Percentiles rank a stretch among this genome's conserved stretches.
These are phyloP conservation scores for Acanthurus lineatus DNA, from an alignment of 2,797 vertebrate species.

Conservation along the genomic window DNA sequence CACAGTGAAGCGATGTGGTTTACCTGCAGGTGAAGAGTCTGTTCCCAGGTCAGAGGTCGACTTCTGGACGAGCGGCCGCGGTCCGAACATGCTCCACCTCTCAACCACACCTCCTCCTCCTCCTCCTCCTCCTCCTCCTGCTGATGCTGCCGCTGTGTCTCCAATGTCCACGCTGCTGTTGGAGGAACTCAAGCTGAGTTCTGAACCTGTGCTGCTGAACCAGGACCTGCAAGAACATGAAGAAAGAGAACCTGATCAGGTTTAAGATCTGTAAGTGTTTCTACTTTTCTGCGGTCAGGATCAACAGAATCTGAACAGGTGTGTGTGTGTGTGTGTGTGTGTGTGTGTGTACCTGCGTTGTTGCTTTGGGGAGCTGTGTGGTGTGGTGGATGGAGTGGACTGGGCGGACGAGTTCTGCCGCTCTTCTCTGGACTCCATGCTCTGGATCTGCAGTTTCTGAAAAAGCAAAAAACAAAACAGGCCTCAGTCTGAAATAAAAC, in stretches of 20 bases:
- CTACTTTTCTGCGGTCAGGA: neutral
- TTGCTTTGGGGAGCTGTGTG: constrained; percentile 84
- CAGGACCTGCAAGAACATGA: constrained; percentile 74
- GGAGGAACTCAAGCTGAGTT: constrained; percentile 80
- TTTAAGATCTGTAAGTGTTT: neutral
- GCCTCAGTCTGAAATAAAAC: neutral
- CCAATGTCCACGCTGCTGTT: constrained; percentile 66
- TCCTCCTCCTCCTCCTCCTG: neutral
- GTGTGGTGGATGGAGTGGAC: constrained; percentile 85
- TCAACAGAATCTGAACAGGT: no score
- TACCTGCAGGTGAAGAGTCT: constrained; percentile 69
- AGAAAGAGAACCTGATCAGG: neutral
- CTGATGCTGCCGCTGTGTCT: no score
- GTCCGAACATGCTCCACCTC: constrained; percentile 82
- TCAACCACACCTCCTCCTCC: constrained; percentile 69
- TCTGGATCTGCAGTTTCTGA: constrained; percentile 87
- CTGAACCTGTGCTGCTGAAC: constrained; percentile 83
- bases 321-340: constrained; percentile 10
- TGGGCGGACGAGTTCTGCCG: constrained; percentile 79
- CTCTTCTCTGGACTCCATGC: constrained; percentile 80
- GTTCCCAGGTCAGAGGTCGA: constrained; percentile 81
- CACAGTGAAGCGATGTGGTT: neutral
- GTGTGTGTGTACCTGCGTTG: constrained; percentile 77
- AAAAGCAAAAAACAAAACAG: constrained; percentile 4
- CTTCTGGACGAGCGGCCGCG: constrained; percentile 77